Evolutionary conservation across 53 echinoderm and acorn worm species (phyloP).

Genomic region (Echinarachnius parma): DNA sequence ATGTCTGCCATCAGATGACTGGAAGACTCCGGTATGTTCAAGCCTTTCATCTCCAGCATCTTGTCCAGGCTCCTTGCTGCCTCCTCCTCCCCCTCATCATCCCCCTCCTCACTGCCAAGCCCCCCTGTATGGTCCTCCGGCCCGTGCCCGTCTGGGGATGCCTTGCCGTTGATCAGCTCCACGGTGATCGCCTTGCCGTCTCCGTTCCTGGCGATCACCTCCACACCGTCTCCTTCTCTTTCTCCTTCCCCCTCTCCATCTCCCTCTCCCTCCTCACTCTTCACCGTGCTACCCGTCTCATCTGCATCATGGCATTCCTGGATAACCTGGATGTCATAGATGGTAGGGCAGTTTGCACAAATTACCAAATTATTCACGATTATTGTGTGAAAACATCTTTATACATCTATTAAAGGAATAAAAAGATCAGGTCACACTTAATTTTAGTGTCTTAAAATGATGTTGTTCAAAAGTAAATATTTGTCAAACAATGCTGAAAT

Average conservation of each 20-base stretch:
- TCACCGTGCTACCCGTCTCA: constrained; percentile 7
- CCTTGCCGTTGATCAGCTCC: constrained; percentile 78
- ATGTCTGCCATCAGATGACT: constrained; percentile 67
- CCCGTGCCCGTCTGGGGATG: constrained; percentile 28
- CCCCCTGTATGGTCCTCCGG: constrained; percentile 12
- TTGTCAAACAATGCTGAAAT: no score
- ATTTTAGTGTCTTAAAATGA: no score
- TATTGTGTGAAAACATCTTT: no score
- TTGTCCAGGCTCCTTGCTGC: constrained; percentile 38
- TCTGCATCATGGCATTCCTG: constrained; percentile 38
- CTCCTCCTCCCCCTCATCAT: constrained; percentile 14
- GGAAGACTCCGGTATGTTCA: constrained; percentile 55
- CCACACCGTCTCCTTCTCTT: constrained; percentile 3
- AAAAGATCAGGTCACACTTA: no score
- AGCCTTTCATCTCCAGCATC: constrained; percentile 36
- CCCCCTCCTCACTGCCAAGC: constrained; percentile 15
- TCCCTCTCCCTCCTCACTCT: no score
- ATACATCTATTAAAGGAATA: no score
- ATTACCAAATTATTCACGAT: no score
- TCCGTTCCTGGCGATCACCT: constrained; percentile 47
- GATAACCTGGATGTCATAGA: constrained; percentile 13
- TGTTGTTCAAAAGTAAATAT: no score
- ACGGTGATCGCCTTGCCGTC: constrained; percentile 65
- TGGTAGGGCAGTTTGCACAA: no score
- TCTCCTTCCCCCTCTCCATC: background rate